Evolutionary conservation across 2,797 vertebrate species (phyloP), one percentile per base, ranked within the genome.

Genomic region (Spea hammondii): DNA sequence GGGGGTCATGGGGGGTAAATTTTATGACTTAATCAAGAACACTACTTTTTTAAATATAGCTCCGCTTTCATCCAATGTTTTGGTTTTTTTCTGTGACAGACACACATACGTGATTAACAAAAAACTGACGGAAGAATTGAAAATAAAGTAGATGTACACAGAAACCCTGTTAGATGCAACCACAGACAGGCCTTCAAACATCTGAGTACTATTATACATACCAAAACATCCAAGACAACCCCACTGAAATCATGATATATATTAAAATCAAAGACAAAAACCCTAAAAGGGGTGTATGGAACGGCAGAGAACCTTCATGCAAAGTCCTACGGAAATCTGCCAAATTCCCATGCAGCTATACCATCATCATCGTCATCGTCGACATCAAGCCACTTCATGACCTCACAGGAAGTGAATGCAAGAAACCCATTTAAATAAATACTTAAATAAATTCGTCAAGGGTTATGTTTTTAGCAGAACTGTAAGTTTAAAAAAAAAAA

Each of bases 301-400:
- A 82, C 69, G 70, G 71, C 80, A 78, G 80, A 82, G 70, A 82
- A 82, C 65, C 51, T 73, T 78, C 80, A 77, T 82, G 80, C 80
- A 82, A 74, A 77, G 66, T 82, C 75, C 75, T 70, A 77, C 48
- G 75, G 57, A 82, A 67, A 73, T 82, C 80, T 82, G 70, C 80
- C 76, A 82, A 70, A 82, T 82, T 82, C 80, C 65, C 80, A 82
- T 82, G 80, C 80, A 82, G 70, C 62, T 72, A 57, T 64, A 67
- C 53, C 47, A 49, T 59, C 70, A 72, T 65, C 68, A 68, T 48
- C 45, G 13, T 68, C 65, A 65, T 66, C 51, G 55, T 81, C 67
- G 67, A 17, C 70, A 53, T 81, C 45, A 53, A 64, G 53, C 49
- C 55, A 82, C 17, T 74, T 77, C n/a, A 62, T 69, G 70, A 72